Evolutionary conservation across 1,140 invertebrate species (phyloP), one percentile per base, ranked within the genome.

Genomic region (Meteorus sp.): DNA sequence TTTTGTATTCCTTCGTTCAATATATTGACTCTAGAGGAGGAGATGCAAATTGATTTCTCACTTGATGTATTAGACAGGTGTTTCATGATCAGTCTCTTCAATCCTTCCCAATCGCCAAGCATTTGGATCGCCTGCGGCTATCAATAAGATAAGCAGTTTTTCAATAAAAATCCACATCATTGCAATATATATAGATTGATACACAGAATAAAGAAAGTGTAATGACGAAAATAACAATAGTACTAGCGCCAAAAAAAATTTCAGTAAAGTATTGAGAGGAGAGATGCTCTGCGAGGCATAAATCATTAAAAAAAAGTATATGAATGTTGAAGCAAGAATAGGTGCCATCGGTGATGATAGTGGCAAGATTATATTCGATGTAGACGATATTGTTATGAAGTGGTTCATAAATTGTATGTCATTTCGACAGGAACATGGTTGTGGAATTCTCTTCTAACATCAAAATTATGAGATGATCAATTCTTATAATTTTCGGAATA

Each of bases 31-130:
- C 62, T 65, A 20, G 51, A 50, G 13, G 25, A 58, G 27, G 31
- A 52, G n/a, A n/a, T n/a, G n/a, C n/a, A n/a, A n/a, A n/a, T n/a
- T n/a, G n/a, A n/a, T n/a, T n/a, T n/a, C n/a, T n/a, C n/a, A n/a
- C 23, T 23, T 19, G 44, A 23, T 35, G 19, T 65, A 55, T 90
- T 84, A 91, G 69, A 91, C 89, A 61, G 88, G 87, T 68, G 89
- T 91, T 77, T 91, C 89, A 68, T 90, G 88, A 72, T 91, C 89
- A 70, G 86, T 84, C 81, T 91, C 89, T 80, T 90, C 88, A 76
- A 91, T 91, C 71, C 88, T 83, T 67, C 89, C 89, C 62, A 91
- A 84, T 64, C 89, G 82, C 89, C 89, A 91, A 61, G 88, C 88
- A 78, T 90, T 89, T 60, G 86, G 86, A 82, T 91, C 88, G 56